Evolutionary conservation across 2,797 vertebrate species (phyloP).

Genomic region (Selene dorsalis): DNA sequence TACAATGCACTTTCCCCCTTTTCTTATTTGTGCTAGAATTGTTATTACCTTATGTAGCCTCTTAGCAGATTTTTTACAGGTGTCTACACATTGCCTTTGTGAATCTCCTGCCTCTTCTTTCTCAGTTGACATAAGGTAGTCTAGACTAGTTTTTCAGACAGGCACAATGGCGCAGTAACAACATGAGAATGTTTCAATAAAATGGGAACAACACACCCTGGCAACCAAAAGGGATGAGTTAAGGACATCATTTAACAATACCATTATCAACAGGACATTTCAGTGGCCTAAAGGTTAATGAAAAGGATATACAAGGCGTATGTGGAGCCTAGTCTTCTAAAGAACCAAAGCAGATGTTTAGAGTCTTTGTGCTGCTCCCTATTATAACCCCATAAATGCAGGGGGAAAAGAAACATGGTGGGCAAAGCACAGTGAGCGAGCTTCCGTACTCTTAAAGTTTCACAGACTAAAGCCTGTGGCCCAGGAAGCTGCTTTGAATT

Average conservation of each 20-base stretch:
- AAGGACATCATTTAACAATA: constrained; percentile 69
- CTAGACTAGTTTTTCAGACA: constrained; percentile 22
- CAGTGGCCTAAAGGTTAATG: constrained; percentile 65
- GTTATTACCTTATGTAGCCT: neutral
- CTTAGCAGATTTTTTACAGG: constrained; percentile 10
- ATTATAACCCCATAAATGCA: constrained; percentile 71
- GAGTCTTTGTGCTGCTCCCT: constrained; percentile 61
- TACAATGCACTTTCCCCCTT: neutral
- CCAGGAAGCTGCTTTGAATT: constrained; percentile 58
- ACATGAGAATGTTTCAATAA: constrained; percentile 68
- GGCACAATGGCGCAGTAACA: neutral
- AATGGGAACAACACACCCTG: constrained; percentile 47
- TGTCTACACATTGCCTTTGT: constrained; percentile 32
- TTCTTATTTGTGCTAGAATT: neutral
- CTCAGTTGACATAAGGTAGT: constrained; percentile 19
- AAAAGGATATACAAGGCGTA: constrained; percentile 59
- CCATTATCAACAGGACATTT: constrained; percentile 66
- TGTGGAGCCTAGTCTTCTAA: constrained; percentile 53
- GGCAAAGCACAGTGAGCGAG: constrained; percentile 47
- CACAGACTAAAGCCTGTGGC: constrained; percentile 50
- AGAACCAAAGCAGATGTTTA: constrained; percentile 75
- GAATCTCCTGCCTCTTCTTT: constrained; percentile 6
- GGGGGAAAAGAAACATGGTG: constrained; percentile 54
- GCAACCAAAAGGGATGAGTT: constrained; percentile 55
- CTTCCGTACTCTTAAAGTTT: constrained; percentile 68